Evolutionary conservation across 2,888 invertebrate genomes (phyloP).

Genomic region (Microctonus aethiopoides): DNA sequence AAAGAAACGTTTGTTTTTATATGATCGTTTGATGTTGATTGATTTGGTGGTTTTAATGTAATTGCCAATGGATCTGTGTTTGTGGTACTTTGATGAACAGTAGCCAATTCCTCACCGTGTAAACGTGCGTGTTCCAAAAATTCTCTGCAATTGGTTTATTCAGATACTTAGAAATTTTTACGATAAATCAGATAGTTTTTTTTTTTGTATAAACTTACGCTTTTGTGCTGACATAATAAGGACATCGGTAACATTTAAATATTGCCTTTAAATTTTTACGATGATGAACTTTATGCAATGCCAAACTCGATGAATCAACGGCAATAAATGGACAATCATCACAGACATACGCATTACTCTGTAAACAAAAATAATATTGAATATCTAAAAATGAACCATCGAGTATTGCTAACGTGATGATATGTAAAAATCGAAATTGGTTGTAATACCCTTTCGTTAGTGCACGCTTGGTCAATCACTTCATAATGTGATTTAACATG

Average conservation of each 20-base stretch:
- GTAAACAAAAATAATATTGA: background rate
- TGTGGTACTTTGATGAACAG: slow-evolving; percentile 54
- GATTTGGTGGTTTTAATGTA: slow-evolving; percentile 40
- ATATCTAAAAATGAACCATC: background rate
- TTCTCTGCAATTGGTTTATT: slow-evolving; percentile 46
- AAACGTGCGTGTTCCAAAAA: slow-evolving; percentile 60
- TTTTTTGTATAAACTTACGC: slow-evolving; percentile 69
- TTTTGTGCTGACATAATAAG: slow-evolving; percentile 80
- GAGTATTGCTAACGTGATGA: background rate
- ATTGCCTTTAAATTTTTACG: slow-evolving; percentile 75
- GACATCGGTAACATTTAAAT: slow-evolving; percentile 84
- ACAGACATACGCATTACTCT: slow-evolving; percentile 67
- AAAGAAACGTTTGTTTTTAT: slow-evolving; percentile 45
- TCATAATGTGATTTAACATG: slow-evolving; percentile 77
- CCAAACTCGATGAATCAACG: slow-evolving; percentile 71
- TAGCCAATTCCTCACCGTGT: slow-evolving; percentile 63
- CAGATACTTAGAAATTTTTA: background rate
- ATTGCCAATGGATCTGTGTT: slow-evolving; percentile 43
- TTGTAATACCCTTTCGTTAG: slow-evolving; percentile 41
- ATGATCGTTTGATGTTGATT: slow-evolving; percentile 36
- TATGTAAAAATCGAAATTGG: background rate
- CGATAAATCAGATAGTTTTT: background rate
- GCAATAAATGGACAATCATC: slow-evolving; percentile 80
- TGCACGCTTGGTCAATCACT: slow-evolving; percentile 52
- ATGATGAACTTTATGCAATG: slow-evolving; percentile 78